Conservation (phyloP, 92 coral and sea anemone genomes). For the Muricea muricata region DNA sequence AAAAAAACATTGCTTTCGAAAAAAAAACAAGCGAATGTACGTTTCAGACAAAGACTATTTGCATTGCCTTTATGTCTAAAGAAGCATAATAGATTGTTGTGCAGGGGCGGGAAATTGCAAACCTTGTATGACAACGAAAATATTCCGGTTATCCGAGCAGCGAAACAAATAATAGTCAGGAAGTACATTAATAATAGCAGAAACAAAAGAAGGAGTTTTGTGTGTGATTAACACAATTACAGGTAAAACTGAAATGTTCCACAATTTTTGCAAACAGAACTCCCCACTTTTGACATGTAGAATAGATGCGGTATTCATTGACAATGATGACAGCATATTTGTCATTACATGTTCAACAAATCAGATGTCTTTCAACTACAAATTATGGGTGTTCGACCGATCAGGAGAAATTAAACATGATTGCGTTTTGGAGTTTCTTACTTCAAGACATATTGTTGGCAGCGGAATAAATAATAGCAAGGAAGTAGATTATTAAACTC, state of each 20-base stretch:
- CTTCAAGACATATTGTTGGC: background rate
- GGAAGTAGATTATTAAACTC: background rate
- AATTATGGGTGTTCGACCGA: background rate
- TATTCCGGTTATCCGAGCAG: no score
- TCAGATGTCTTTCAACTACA: background rate
- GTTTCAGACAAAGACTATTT: no score
- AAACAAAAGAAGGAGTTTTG: background rate
- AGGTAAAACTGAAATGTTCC: background rate
- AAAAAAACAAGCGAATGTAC: no score
- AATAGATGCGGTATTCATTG: background rate
- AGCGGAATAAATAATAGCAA: background rate
- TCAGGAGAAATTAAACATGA: background rate
- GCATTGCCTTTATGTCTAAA: slow-evolving; percentile 75
- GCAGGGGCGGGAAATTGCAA: background rate
- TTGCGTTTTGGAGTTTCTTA: background rate
- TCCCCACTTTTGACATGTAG: background rate
- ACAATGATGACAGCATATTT: background rate
- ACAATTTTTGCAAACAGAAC: background rate
- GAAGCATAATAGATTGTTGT: slow-evolving; percentile 72
- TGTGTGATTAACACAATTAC: background rate
- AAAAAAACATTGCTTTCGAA: no score
- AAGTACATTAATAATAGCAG: background rate
- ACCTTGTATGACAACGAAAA: no score
- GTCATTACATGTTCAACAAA: background rate
- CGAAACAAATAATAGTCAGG: no score